phyloP scores from a whole-genome alignment of 2,797 vertebrate genomes.

The Silurus lanzhouensis region DNA sequence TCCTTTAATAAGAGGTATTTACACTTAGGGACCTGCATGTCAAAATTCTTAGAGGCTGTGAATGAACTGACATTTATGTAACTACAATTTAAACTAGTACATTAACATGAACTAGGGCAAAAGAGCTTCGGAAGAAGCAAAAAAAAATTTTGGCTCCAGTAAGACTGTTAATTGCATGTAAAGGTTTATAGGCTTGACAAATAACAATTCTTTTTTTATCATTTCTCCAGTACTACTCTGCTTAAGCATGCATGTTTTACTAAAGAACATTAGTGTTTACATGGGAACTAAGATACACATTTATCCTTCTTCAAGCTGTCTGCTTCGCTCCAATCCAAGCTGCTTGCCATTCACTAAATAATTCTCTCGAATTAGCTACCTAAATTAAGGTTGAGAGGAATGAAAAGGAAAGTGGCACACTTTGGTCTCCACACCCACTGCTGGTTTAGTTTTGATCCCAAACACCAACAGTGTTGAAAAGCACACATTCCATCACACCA shows the following conservation, averaged over 20 bases:
- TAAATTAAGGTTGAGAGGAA: constrained; percentile 22
- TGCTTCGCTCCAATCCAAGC: constrained; percentile 52
- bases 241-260: neutral
- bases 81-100: neutral
- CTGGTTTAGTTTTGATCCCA: constrained; percentile 68
- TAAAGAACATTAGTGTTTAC: neutral
- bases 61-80: neutral
- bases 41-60: neutral
- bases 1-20: constrained; percentile 38
- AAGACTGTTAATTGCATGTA: constrained; percentile 38
- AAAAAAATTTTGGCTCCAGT: neutral
- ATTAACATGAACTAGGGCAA: neutral
- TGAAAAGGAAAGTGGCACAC: constrained; percentile 7
- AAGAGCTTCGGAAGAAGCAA: neutral
- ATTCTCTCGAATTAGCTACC: constrained; percentile 33
- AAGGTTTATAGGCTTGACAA: constrained; percentile 34
- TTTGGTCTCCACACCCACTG: constrained; percentile 50
- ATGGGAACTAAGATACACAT: neutral
- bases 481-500: constrained; percentile 72
- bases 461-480: constrained; percentile 73
- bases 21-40: constrained; percentile 1
- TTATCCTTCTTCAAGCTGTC: constrained; percentile 26
- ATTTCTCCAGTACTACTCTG: neutral
- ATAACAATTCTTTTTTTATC: neutral
- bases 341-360: constrained; percentile 30